Evolutionary conservation across 2,113 vertebrate species (phyloP).

Genomic region (Brachypodius melanocephalos): DNA sequence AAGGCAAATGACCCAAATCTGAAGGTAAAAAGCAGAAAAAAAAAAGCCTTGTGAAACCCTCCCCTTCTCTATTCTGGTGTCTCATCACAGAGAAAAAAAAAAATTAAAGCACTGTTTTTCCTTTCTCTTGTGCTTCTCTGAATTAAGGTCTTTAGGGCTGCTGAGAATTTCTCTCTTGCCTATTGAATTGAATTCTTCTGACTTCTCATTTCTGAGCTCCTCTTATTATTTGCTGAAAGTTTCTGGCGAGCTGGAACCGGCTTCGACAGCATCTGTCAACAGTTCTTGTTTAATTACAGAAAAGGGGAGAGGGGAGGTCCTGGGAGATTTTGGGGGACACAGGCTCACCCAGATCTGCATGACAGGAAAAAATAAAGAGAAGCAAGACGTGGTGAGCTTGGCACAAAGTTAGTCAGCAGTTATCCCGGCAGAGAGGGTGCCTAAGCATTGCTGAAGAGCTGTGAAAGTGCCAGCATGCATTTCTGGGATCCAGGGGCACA

Average conservation of each 20-base stretch:
- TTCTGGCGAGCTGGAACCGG: not conserved
- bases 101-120: not conserved
- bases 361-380: not conserved
- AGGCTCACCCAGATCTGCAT: not conserved
- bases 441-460: not conserved
- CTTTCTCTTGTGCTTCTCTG: not conserved
- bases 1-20: not conserved
- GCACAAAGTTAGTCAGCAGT: not conserved
- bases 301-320: not conserved
- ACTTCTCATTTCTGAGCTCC: not conserved
- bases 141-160: not conserved
- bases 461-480: slow-evolving; percentile 11
- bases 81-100: not conserved
- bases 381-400: not conserved
- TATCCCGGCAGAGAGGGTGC: not conserved
- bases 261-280: slow-evolving; percentile 25
- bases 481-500: not conserved
- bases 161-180: not conserved
- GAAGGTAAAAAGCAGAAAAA: not conserved
- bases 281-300: slow-evolving; percentile 35
- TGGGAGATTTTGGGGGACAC: not conserved
- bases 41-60: not conserved
- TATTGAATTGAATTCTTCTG: not conserved
- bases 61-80: not conserved
- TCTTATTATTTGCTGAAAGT: not conserved